Base-by-base conservation (phyloP, 2,797 vertebrate genomes). In the Megaceryle alcyon region DNA sequence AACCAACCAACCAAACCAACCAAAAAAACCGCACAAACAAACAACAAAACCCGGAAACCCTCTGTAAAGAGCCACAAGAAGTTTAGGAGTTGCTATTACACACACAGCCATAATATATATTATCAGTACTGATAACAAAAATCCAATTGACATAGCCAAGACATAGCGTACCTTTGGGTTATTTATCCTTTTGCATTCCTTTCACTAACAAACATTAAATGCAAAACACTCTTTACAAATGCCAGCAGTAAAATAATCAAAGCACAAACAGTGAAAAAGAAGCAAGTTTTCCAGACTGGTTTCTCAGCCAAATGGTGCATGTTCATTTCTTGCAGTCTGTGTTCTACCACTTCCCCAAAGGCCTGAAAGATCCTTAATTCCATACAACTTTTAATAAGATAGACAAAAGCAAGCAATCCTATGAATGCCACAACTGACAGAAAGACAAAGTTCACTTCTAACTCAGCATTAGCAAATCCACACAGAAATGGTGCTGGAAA, bases 161-260 rank as follows among this genome's bases (percentile, higher is more conserved):
- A 21, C 7, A 16, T 0, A 5, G 33, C 1, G 1, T 10, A 29
- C 20, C 31, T 49, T 76, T 5, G 2, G 23, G 15, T 48, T 65
- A 35, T 21, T 90, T 76, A 48, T 16, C 21, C 65, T 15, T 37
- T 76, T 33, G 2, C 43, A 59, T 44, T 64, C 22, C 22, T 71
- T 61, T 63, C 10, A 6, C 17, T 31, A 80, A 31, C 70, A 41
- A 77, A 44, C 22, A 53, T 6, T 17, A 29, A 69, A 82, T 59
- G 19, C 56, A 68, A 79, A 88, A 76, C 37, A 33, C 37, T 65
- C 44, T 17, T 60, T 31, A 43, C 33, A 75, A 31, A 53, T 41
- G 46, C 9, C 15, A 86, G 11, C 29, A 56, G 12, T 23, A 11
- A 39, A 68, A 11, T 4, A 78, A 37, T 8, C 29, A 33, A 37